Base-by-base conservation (phyloP, 2,797 vertebrate genomes). In the Astyanax mexicanus region DNA sequence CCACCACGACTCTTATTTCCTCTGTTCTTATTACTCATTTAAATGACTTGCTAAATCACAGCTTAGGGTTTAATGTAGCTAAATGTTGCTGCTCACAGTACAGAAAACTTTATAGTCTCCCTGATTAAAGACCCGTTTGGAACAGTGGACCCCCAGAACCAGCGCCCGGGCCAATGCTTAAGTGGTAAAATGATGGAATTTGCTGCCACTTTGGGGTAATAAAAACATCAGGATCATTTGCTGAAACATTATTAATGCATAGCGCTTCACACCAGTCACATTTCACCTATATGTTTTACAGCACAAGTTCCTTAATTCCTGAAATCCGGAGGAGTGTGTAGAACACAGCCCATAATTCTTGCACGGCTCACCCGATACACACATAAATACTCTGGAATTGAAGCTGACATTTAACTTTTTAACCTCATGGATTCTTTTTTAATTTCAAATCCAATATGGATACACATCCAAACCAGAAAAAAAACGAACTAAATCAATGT, bases 221-320 rank as follows among this genome's bases (percentile, higher is more conserved):
- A 55, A 55, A 55, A 29, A 13, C 52, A 55, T 55, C 52, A 55
- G 25, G 23, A 29, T 55, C 25, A 15, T 55, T 55, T 55, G 52
- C 52, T 55, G 25, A 55, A 55, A 29, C 52, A 17, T 55, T 55
- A 55, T 55, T 55, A 25, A 55, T 55, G 51, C 51, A 54, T 27
- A 12, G 1, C 1, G 51, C 51, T 54, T 27, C 13, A 27, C 25
- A 27, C 12, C 13, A 15, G 11, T 55, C 52, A 55, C 52, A 55
- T 29, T 55, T 55, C 25, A 13, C 23, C 0, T 55, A 13, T 13
- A 54, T 21, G 4, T 17, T 29, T 15, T 27, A 15, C 23, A 15
- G 13, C 25, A 23, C 52, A 55, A 32, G 29, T 32, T 32, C 29
- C 29, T 32, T 32, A 32, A 11, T 49, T 49, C 25, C 25, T 55